Evolutionary conservation across 2,888 invertebrate genomes (phyloP), one percentile per base, ranked within the genome.

Genomic region (Euspilapteryx auroguttella): DNA sequence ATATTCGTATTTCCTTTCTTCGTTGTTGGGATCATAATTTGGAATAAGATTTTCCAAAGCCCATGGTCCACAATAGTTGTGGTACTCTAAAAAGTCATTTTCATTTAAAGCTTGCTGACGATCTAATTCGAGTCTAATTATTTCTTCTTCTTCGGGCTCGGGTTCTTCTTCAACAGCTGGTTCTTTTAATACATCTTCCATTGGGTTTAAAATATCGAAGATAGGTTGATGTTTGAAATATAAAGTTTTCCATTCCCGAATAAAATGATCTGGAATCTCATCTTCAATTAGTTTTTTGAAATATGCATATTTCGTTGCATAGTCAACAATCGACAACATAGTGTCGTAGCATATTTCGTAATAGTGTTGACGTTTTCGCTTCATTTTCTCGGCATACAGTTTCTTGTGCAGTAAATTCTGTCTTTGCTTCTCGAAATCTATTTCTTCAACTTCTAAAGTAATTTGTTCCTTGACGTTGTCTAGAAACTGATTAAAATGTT

Each of bases 11-110:
- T 59, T 66, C 34, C 55, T 53, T 35, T 78, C 71, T 34, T 68
- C 65, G 8, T 57, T 58, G 30, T 71, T 61, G 1, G 58, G 44
- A 24, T 68, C 56, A 37, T 58, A 61, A 35, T 71, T 62, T 3
- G 66, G 64, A 29, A 69, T 43, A 21, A 79, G 53, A 24, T 58
- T 48, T 29, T 77, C 57, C 29, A 79, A 46, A 27, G 45, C 49
- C 83, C 83, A 85, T 0, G 80, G 79, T 34, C 69, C 55, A 8
- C 52, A 48, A 32, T 73, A 68, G 32, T 71, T 50, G 28, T 77
- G 61, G 48, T 85, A 86, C 36, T 78, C 77, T 14, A 63, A 47
- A 36, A 85, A 78, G 39, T 82, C 81, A 21, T 49, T 49, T 25
- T 78, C 65, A 47, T 81, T 79, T 24, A 83, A 42, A 9, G 58